Evolutionary conservation across 2,888 invertebrate species (phyloP).

Genomic region (Pandemis cinnamomeana): DNA sequence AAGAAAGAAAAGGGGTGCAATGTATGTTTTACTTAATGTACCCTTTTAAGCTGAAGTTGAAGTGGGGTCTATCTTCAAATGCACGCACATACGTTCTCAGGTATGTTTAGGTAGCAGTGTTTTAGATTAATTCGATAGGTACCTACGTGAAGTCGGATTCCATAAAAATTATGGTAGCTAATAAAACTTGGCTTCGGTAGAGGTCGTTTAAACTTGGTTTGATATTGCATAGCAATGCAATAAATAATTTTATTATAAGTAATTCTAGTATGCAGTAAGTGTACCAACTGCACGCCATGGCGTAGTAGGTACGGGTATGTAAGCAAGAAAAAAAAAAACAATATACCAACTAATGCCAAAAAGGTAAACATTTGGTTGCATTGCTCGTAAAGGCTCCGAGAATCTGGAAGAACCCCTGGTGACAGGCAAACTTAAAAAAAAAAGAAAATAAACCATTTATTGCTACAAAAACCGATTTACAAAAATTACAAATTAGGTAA

Average conservation of each 20-base stretch:
- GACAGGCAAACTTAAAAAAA: too few relatives aligned
- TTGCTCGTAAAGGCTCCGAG: too few relatives aligned
- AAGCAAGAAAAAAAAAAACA: neutral
- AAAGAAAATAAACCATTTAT: too few relatives aligned
- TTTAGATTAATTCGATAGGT: neutral
- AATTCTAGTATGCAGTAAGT: neutral
- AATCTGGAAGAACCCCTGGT: too few relatives aligned
- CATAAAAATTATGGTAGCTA: neutral
- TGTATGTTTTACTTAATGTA: neutral
- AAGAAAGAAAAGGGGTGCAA: neutral
- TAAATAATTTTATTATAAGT: neutral
- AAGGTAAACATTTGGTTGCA: too few relatives aligned
- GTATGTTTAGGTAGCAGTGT: neutral
- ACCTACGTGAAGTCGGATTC: neutral
- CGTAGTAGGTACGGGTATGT: neutral
- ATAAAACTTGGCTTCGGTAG: neutral
- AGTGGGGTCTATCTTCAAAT: neutral
- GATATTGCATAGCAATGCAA: conserved; percentile 1
- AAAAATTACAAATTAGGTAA: too few relatives aligned
- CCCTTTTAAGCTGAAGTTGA: neutral
- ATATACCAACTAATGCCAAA: too few relatives aligned
- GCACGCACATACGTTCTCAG: neutral
- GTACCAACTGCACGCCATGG: neutral
- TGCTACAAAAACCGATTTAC: too few relatives aligned
- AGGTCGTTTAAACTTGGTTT: neutral